Percentiles rank a stretch among this genome's conserved stretches.
Evolutionary conservation across 2,888 invertebrate species (phyloP).

Genomic region (Orthonevra nobilis): DNA sequence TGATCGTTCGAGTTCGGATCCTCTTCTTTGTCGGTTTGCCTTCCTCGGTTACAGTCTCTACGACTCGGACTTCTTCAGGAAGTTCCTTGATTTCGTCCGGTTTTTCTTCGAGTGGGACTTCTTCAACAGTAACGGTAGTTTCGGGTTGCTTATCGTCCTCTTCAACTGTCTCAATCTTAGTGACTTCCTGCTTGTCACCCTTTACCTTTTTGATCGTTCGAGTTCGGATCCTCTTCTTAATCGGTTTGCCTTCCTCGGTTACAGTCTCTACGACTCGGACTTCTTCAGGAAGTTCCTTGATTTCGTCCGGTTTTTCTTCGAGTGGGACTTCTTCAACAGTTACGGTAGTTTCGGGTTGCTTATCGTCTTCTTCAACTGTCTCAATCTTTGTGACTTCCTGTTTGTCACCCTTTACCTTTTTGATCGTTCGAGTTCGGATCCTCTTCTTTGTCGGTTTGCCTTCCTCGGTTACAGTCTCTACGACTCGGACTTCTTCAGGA

Average conservation of each 20-base stretch:
- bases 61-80: constrained; percentile 76
- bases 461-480: constrained; percentile 78
- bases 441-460: constrained; percentile 75
- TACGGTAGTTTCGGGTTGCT: constrained; percentile 74
- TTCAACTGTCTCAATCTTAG: constrained; percentile 73
- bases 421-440: constrained; percentile 76
- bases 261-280: constrained; percentile 72
- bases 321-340: constrained; percentile 64
- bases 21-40: constrained; percentile 74
- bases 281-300: constrained; percentile 75
- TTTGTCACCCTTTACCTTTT: constrained; percentile 76
- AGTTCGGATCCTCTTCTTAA: constrained; percentile 74
- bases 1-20: constrained; percentile 75
- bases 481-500: constrained; percentile 79
- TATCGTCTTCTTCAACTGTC: constrained; percentile 78
- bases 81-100: constrained; percentile 56
- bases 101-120: constrained; percentile 67
- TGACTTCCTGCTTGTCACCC: constrained; percentile 77
- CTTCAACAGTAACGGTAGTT: constrained; percentile 72
- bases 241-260: constrained; percentile 73
- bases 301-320: constrained; percentile 57
- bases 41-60: constrained; percentile 76
- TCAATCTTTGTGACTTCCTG: constrained; percentile 77
- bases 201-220: constrained; percentile 77
- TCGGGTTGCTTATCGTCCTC: constrained; percentile 74